phyloP scores from a whole-genome alignment of 1,140 invertebrate genomes.

The Himalopsyche phryganea region DNA sequence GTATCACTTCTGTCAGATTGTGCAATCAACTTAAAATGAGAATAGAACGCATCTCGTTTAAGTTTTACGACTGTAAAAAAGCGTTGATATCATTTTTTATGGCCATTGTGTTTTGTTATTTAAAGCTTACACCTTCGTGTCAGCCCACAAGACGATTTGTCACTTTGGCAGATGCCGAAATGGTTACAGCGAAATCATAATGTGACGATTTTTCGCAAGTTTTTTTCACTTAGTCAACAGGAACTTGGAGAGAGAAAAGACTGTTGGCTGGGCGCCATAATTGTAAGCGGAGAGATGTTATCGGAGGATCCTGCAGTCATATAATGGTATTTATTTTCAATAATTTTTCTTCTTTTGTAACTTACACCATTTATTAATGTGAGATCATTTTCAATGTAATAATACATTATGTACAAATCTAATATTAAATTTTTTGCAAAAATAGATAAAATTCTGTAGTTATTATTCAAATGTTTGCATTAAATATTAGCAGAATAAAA shows the following conservation, averaged over 20 bases:
- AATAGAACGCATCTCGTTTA: conserved; percentile 7
- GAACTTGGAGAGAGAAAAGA: background rate
- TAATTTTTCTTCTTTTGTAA: too few species aligned
- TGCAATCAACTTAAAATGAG: conserved; percentile 1
- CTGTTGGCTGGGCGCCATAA: too few species aligned
- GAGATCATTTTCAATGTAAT: too few species aligned
- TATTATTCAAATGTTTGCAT: too few species aligned
- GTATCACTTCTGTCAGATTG: background rate
- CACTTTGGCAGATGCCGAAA: conserved; percentile 4
- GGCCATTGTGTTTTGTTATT: conserved; percentile 7
- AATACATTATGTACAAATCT: too few species aligned
- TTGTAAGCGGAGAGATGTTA: too few species aligned
- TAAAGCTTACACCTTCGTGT: conserved; percentile 1
- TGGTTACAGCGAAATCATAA: conserved; percentile 1
- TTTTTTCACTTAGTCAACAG: conserved; percentile 3
- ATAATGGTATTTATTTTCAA: too few species aligned
- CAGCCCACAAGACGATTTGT: conserved; percentile 14
- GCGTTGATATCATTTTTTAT: conserved; percentile 17
- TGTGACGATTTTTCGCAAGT: background rate
- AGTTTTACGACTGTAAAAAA: conserved; percentile 9
- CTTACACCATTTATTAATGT: too few species aligned
- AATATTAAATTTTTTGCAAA: too few species aligned
- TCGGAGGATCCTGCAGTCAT: too few species aligned
- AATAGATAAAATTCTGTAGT: too few species aligned
- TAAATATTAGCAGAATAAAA: too few species aligned